Base-by-base conservation (phyloP, 1,140 invertebrate species). In the Agrypnia vestita region DNA sequence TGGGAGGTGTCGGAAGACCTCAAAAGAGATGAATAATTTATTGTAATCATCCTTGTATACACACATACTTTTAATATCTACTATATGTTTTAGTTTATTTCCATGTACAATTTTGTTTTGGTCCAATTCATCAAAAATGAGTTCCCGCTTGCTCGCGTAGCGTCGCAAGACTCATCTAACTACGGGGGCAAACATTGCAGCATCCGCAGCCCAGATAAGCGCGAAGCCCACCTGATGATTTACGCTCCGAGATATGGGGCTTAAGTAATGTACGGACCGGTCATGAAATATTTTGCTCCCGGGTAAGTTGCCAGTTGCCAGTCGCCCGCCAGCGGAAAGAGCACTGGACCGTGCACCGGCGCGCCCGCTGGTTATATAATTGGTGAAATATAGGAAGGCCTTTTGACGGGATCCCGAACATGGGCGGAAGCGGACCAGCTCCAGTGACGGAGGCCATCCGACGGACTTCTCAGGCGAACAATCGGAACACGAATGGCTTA, bases 121-220 rank as follows among this genome's bases (percentile, higher is more conserved):
- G 25, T 35, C 25, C 25, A 35, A 35, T 35, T 35, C 25, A 3
- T 35, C 25, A 35, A 35, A 35, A 35, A 35, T 35, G 25, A 35
- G 25, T 35, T 35, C 25, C 25, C 25, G 6, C 25, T 35, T 35
- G 1, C 6, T 35, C 6, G 25, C 25, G 1, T 35, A 35, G 25
- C 6, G 25, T 35, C 25, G 25, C 25, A 6, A 3, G 6, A 35
- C 6, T 35, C 25, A 35, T 6, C 1, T 35, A 35, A 35, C 25
- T 49, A 71, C 17, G 12, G 15, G 47, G 51, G 46, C 19, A 71
- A 71, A 71, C 47, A 71, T 51, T 51, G 67, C 67, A 71, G 67
- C 67, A 71, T 71, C 67, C 17, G 9, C 43, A 17, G 13, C 15
- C 6, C 6, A 71, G 67, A 71, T 71, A 71, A 71, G 67, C 67